phyloP scores from a whole-genome alignment of 1,140 invertebrate genomes.

The Drosophila asahinai region DNA sequence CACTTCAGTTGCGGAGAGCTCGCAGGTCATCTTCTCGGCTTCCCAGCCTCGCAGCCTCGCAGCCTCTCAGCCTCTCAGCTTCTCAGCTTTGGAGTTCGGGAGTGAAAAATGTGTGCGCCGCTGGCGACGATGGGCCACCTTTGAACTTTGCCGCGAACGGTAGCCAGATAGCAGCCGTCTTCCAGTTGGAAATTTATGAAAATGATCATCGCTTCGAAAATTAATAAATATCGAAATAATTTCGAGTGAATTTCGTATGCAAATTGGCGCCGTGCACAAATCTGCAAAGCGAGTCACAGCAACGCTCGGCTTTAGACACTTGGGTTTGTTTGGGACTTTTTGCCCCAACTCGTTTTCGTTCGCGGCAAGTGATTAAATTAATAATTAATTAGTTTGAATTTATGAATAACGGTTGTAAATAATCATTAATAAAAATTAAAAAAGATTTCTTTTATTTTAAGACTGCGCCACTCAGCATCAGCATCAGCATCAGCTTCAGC shows the following conservation, averaged over 20 bases:
- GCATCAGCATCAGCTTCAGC: constrained; percentile 9
- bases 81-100: constrained; percentile 43
- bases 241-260: constrained; percentile 73
- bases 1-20: constrained; percentile 70
- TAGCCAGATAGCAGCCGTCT: constrained; percentile 55
- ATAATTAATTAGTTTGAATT: constrained; percentile 85
- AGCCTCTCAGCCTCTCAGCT: constrained; percentile 5
- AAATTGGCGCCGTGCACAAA: constrained; percentile 67
- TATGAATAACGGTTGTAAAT: constrained; percentile 84
- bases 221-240: constrained; percentile 83
- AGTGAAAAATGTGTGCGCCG: constrained; percentile 79
- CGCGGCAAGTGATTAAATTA: constrained; percentile 83
- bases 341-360: constrained; percentile 48
- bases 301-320: constrained; percentile 76
- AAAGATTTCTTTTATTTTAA: constrained; percentile 81
- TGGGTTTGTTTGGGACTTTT: constrained; percentile 41
- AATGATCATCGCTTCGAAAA: constrained; percentile 67
- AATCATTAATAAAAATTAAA: constrained; percentile 85
- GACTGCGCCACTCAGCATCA: constrained; percentile 32
- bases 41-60: background rate
- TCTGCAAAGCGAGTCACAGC: constrained; percentile 59
- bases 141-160: constrained; percentile 78
- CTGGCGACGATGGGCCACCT: constrained; percentile 63
- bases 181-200: constrained; percentile 60
- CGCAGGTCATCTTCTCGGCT: constrained; percentile 38